A percentile compares a stretch with the other conserved stretches of the same genome.
Evolutionary conservation across 1,140 invertebrate species (phyloP).

Genomic region (Drosophila albomicans): DNA sequence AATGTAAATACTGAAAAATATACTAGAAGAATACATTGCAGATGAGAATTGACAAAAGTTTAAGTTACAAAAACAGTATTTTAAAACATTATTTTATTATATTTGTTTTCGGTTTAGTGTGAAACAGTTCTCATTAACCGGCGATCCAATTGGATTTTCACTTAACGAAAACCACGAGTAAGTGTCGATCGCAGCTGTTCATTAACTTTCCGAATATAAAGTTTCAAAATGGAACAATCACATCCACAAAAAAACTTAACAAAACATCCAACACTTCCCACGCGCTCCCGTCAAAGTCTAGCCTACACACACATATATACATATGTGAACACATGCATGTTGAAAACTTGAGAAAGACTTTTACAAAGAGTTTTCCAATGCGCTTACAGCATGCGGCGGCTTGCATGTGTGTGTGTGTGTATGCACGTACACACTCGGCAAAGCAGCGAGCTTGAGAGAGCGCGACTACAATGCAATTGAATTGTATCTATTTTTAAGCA

Average conservation of each 20-base stretch:
- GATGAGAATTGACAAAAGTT: no score
- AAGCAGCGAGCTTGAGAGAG: conserved; percentile 3
- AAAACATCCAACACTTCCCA: conserved; percentile 13
- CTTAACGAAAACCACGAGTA: background rate
- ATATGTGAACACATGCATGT: background rate
- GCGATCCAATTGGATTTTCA: background rate
- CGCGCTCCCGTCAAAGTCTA: conserved; percentile 5
- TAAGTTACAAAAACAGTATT: no score
- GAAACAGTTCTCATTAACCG: background rate
- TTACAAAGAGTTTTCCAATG: conserved; percentile 7
- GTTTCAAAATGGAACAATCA: background rate
- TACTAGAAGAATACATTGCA: no score
- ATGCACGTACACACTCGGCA: background rate
- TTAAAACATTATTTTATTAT: no score
- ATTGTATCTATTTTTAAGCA: conserved; percentile 16
- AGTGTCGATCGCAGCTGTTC: background rate
- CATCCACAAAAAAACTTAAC: background rate
- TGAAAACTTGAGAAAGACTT: conserved; percentile 8
- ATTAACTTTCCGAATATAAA: background rate
- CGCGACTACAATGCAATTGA: conserved; percentile 14
- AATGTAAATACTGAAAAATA: no score
- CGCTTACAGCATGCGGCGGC: background rate
- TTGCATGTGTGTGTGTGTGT: no score
- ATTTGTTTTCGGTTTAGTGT: background rate
- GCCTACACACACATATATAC: conserved; percentile 1